phyloP scores from a whole-genome alignment of 2,113 vertebrate genomes.

The Suricata suricatta region DNA sequence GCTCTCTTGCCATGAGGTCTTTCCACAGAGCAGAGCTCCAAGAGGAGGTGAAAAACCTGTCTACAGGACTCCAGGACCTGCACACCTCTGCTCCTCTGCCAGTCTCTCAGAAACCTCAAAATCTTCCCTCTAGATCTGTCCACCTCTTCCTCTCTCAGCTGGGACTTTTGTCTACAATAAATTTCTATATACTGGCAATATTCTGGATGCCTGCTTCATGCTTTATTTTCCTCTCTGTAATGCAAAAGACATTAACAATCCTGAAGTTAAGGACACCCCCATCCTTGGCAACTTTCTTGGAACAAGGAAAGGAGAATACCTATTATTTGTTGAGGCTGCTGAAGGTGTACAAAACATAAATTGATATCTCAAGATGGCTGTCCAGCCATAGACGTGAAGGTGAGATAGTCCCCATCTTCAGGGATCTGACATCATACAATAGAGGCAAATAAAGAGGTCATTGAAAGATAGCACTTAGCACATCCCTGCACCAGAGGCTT shows the following conservation, averaged over 20 bases:
- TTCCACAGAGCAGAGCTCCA: not conserved
- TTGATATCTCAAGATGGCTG: not conserved
- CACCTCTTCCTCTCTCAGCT: not conserved
- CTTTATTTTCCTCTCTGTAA: not conserved
- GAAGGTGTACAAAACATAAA: not conserved
- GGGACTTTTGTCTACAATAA: not conserved
- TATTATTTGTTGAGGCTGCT: not conserved
- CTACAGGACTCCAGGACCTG: not conserved
- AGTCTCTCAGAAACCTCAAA: not conserved
- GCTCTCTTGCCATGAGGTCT: not conserved
- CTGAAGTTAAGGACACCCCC: not conserved
- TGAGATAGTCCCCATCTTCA: not conserved
- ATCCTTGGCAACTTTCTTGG: not conserved
- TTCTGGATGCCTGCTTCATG: not conserved
- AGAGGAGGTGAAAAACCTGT: not conserved
- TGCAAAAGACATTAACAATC: not conserved
- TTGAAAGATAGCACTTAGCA: not conserved
- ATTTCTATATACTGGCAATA: not conserved
- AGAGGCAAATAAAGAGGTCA: not conserved
- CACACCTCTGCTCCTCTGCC: not conserved
- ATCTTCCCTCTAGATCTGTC: not conserved
- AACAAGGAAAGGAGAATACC: not conserved
- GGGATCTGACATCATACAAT: not conserved
- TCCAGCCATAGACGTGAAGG: not conserved
- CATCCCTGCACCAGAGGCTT: not conserved